These are phyloP conservation scores for Suncus etruscus DNA, from an alignment of 2,113 vertebrate genomes.

Conservation along the genomic window DNA sequence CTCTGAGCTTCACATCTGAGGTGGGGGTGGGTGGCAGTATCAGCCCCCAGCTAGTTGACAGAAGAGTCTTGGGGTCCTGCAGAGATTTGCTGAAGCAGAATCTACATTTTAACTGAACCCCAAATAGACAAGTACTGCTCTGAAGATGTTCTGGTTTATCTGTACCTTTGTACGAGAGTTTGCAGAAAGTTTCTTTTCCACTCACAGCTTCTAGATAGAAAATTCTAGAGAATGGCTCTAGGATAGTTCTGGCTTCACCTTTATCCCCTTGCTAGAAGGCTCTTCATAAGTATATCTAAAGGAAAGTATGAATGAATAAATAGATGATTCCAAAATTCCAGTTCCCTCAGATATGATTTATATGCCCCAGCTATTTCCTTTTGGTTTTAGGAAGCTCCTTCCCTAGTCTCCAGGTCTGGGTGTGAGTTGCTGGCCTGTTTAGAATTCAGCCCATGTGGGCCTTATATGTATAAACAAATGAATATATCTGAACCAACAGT, in stretches of 20 bases:
- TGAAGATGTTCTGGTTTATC: background rate
- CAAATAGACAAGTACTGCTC: background rate
- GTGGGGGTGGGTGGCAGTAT: rapidly evolving
- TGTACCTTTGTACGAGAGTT: background rate
- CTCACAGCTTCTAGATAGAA: background rate
- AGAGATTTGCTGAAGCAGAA: background rate
- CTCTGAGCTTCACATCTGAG: rapidly evolving
- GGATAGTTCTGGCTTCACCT: background rate
- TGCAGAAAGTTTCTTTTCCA: background rate
- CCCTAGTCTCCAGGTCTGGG: background rate
- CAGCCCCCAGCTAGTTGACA: background rate
- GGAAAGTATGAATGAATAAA: background rate
- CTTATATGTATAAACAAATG: background rate
- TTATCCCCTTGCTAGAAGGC: background rate
- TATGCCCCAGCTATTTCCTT: background rate
- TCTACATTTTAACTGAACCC: background rate
- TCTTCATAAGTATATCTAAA: background rate
- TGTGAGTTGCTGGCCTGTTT: background rate
- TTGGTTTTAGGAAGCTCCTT: background rate
- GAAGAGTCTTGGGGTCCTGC: rapidly evolving
- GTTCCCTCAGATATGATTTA: background rate
- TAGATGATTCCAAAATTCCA: background rate
- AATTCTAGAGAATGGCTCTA: background rate
- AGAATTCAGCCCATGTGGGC: background rate
- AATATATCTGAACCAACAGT: background rate